Evolutionary conservation across 2,888 invertebrate species (phyloP).

Genomic region (Habrosyne pyritoides): DNA sequence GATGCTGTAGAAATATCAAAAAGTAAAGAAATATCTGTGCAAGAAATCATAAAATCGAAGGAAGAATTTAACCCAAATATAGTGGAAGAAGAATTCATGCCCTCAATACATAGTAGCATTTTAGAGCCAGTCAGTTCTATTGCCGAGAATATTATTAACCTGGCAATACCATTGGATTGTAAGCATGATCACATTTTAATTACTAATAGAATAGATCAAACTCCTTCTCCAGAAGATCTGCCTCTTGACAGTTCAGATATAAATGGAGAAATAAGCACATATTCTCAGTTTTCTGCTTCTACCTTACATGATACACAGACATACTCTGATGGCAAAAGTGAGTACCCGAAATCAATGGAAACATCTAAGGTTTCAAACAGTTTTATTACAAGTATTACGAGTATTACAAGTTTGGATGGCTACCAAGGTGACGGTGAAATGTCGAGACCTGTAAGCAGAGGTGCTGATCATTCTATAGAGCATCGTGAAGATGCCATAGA

Average conservation of each 20-base stretch:
- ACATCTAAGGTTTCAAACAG: slow-evolving; percentile 88
- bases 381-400: slow-evolving; percentile 94
- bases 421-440: slow-evolving; percentile 97
- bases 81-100: slow-evolving; percentile 85
- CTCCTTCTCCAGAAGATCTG: slow-evolving; percentile 93
- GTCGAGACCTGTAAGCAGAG: slow-evolving; percentile 93
- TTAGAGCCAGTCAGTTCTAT: slow-evolving; percentile 83
- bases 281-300: slow-evolving; percentile 78
- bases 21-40: slow-evolving; percentile 35
- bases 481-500: slow-evolving; percentile 79
- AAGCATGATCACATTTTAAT: slow-evolving; percentile 68
- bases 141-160: slow-evolving; percentile 78
- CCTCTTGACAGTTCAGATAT: slow-evolving; percentile 90
- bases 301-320: slow-evolving; percentile 82
- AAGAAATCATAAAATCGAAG: slow-evolving; percentile 37
- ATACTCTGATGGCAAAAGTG: slow-evolving; percentile 83
- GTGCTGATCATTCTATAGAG: slow-evolving; percentile 88
- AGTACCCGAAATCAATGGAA: slow-evolving; percentile 84
- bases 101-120: slow-evolving; percentile 84
- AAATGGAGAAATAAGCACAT: slow-evolving; percentile 83
- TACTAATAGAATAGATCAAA: slow-evolving; percentile 86
- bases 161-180: slow-evolving; percentile 80
- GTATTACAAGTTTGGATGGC: slow-evolving; percentile 95
- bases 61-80: slow-evolving; percentile 60
- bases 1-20: slow-evolving; percentile 54